Evolutionary conservation across 1,140 invertebrate genomes (phyloP), one percentile per base, ranked within the genome.

Genomic region (Psilanteris sp.): DNA sequence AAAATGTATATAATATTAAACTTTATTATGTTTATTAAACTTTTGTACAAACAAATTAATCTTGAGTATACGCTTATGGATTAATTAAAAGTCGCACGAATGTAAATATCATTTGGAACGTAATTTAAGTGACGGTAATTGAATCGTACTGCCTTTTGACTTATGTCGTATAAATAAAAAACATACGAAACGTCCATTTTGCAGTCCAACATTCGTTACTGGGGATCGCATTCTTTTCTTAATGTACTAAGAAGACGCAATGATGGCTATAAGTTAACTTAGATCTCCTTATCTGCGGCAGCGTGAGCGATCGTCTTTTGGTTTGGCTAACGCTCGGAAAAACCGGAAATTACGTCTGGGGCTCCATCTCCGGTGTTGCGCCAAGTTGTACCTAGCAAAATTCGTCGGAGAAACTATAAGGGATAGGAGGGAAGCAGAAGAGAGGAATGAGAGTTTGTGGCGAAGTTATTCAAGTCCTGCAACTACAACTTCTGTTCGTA

Each of bases 281-380:
- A 75, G 67, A 75, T 78, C 48, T 67, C 26, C 76, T 78, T 85
- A 85, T 85, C 83, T 83, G 75, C 74, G 43, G 79, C 64, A 36
- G 75, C 43, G 76, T 87, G 84, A 85, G 81, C 81, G 85, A 87
- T 87, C 85, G 84, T 86, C 83, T 83, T 87, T 85, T 83, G 79
- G 84, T 82, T 80, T 55, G 78, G 76, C 80, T 81, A 83, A 82
- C 82, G 77, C 76, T 68, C 37, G 68, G 73, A 48, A 79, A 84
- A 86, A 87, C 83, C 86, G 86, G 86, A 87, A 87, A 87, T 87
- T 87, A 87, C 82, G 83, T 87, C 84, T 87, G 84, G 85, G 78
- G 74, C 84, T 87, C 84, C 84, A 87, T 87, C 86, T 87, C 86
- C 86, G 86, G 86, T 86, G 85, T 85, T 85, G 83, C 77, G 79